Conservation (phyloP, 2,888 invertebrate species). For the Aethes cnicana region DNA sequence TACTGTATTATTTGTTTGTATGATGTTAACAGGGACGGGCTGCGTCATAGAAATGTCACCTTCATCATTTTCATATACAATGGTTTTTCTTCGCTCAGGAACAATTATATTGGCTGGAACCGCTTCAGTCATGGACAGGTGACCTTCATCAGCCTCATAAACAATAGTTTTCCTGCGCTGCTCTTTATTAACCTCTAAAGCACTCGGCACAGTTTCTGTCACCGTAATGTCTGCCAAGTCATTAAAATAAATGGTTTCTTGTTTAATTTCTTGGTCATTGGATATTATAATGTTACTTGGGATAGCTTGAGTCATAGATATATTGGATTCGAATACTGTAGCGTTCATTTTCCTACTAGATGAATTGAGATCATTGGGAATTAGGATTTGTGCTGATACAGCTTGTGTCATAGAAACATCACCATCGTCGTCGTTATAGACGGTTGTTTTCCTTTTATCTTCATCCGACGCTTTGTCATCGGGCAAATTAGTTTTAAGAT, state of each 20-base stretch:
- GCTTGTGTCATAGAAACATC: constrained; percentile 46
- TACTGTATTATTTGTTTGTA: constrained; percentile 10
- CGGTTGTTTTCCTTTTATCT: constrained; percentile 40
- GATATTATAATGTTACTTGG: background rate
- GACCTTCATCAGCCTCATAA: background rate
- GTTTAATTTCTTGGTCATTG: background rate
- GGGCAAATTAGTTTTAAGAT: constrained; percentile 35
- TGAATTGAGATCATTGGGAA: background rate
- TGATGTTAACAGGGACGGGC: constrained; percentile 38
- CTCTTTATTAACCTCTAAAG: too few species aligned
- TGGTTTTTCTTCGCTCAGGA: constrained; percentile 35
- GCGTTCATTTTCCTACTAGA: background rate
- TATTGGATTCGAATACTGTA: background rate
- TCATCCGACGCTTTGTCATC: constrained; percentile 38
- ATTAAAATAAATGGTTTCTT: constrained; percentile 4
- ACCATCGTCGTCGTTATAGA: constrained; percentile 39
- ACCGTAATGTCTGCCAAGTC: constrained; percentile 13
- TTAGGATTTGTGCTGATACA: constrained; percentile 32
- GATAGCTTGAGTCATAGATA: constrained; percentile 6
- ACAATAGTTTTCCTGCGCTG: constrained; percentile 33
- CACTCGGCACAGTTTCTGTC: constrained; percentile 35
- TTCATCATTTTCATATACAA: constrained; percentile 34
- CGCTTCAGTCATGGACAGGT: background rate
- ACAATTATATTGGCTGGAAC: background rate
- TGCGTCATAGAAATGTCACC: constrained; percentile 43